A percentile compares a stretch with the other conserved stretches of the same genome.
Evolutionary conservation across 2,113 vertebrate genomes (phyloP).

Genomic region (Gambusia holbrooki): DNA sequence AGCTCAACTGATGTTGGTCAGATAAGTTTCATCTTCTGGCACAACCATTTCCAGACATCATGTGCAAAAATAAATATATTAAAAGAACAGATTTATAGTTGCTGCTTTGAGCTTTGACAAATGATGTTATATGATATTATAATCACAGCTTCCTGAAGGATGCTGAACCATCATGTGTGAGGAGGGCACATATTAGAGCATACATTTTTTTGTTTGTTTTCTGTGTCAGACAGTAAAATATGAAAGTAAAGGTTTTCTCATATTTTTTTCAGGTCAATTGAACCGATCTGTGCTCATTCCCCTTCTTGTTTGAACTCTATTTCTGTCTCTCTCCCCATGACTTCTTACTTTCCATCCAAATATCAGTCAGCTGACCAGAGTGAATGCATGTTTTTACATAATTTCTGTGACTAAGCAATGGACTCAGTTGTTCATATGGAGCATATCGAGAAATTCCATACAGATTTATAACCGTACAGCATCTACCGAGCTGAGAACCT

Average conservation of each 20-base stretch:
- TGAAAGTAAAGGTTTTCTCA: background rate
- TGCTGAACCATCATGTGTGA: too few species aligned
- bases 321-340: background rate
- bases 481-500: constrained; percentile 28
- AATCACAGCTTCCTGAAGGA: too few species aligned
- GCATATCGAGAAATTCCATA: constrained; percentile 46
- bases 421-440: constrained; percentile 38
- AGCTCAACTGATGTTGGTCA: too few species aligned
- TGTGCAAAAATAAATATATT: background rate
- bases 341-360: constrained; percentile 4
- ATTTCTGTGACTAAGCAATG: constrained; percentile 48
- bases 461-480: constrained; percentile 63
- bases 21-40: too few species aligned
- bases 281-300: background rate
- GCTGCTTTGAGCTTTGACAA: too few species aligned
- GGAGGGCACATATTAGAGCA: too few species aligned
- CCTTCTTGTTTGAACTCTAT: background rate
- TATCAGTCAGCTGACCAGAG: constrained; percentile 10
- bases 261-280: constrained; percentile 15
- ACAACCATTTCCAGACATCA: too few species aligned
- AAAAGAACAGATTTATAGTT: background rate
- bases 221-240: too few species aligned
- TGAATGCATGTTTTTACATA: constrained; percentile 61
- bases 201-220: too few species aligned
- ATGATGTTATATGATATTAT: too few species aligned